A percentile compares a stretch with the other conserved stretches of the same genome.
Evolutionary conservation across 2,113 vertebrate species (phyloP).

Genomic region (Podiceps cristatus): DNA sequence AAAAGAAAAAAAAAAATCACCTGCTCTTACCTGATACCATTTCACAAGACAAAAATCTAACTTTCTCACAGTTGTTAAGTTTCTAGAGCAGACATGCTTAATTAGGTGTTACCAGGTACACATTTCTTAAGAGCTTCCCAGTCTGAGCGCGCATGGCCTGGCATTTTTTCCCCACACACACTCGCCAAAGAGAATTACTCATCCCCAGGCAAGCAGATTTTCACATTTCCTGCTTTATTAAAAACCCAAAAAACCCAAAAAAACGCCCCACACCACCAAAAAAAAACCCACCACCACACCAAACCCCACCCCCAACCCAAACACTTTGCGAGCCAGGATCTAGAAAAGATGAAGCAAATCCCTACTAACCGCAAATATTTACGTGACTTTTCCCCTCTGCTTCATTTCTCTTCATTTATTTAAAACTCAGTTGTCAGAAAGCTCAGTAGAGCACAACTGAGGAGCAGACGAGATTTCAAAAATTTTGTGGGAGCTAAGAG

Average conservation of each 20-base stretch:
- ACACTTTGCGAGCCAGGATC: background rate
- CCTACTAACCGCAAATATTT: background rate
- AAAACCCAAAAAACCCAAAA: background rate
- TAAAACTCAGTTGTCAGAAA: background rate
- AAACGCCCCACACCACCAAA: no score
- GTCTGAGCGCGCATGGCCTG: background rate
- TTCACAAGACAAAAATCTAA: background rate
- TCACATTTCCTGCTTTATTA: background rate
- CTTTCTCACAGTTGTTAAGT: background rate
- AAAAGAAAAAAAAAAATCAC: background rate
- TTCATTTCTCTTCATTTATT: background rate
- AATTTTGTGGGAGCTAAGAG: background rate
- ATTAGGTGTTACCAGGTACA: background rate
- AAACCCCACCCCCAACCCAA: background rate
- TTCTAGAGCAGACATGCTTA: background rate
- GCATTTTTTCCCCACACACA: background rate
- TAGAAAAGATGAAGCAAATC: background rate
- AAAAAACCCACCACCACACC: no score
- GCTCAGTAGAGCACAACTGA: background rate
- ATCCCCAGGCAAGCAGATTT: background rate
- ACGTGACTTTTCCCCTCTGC: background rate
- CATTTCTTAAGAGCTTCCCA: background rate
- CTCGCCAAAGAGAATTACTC: conserved; percentile 13
- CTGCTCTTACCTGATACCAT: background rate
- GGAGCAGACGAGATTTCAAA: background rate